phyloP scores from a whole-genome alignment of 2,113 vertebrate species.

The Solea senegalensis region DNA sequence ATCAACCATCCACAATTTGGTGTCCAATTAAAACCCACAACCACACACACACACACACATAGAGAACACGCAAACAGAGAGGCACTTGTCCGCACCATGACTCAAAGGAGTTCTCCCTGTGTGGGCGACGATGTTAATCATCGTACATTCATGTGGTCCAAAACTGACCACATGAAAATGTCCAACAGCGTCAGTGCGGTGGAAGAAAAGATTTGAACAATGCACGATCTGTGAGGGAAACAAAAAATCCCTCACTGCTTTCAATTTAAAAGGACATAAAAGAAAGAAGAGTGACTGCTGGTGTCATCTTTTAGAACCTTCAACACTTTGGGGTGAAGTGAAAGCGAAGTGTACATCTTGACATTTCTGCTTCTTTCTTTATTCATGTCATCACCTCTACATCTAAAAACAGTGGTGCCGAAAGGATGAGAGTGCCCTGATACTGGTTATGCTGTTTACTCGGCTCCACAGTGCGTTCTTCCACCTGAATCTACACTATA shows the following conservation, averaged over 20 bases:
- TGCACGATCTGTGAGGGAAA: background rate
- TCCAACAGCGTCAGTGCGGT: too few relatives aligned
- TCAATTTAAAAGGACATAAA: slow-evolving; percentile 5
- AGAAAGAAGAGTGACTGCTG: slow-evolving; percentile 25
- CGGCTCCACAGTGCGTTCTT: background rate
- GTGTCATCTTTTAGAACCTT: slow-evolving; percentile 31
- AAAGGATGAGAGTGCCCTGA: slow-evolving; percentile 25
- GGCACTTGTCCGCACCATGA: too few relatives aligned
- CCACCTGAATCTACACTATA: background rate
- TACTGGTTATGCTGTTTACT: background rate
- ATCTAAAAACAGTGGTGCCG: slow-evolving; percentile 25
- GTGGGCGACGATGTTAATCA: too few relatives aligned
- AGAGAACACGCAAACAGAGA: too few relatives aligned
- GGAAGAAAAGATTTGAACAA: too few relatives aligned
- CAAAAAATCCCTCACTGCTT: background rate
- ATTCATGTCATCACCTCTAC: background rate
- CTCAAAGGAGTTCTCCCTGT: too few relatives aligned
- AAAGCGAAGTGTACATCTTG: slow-evolving; percentile 58
- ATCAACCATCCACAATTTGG: too few relatives aligned
- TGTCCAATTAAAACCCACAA: too few relatives aligned
- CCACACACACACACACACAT: too few relatives aligned
- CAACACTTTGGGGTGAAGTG: slow-evolving; percentile 31
- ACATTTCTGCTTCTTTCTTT: slow-evolving; percentile 44
- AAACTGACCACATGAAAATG: too few relatives aligned
- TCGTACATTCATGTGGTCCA: too few relatives aligned